phyloP scores from a whole-genome alignment of 2,797 vertebrate genomes.

The Girardinus metallicus region DNA sequence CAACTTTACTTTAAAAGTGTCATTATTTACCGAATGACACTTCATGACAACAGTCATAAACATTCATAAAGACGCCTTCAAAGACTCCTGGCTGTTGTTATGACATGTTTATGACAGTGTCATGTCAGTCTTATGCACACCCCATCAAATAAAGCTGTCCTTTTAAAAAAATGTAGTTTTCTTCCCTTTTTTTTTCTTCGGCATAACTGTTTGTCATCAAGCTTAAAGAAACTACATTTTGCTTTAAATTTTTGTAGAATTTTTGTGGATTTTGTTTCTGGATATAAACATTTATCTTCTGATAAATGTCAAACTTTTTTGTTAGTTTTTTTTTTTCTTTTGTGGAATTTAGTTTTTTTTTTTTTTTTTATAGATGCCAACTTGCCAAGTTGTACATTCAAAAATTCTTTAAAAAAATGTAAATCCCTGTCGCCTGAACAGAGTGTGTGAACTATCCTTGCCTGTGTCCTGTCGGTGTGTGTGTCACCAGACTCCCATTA shows the following conservation, averaged over 20 bases:
- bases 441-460: constrained; percentile 7
- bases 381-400: not conserved
- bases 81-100: no score
- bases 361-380: not conserved
- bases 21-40: no score
- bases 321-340: not conserved
- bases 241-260: not conserved
- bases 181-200: not conserved
- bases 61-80: no score
- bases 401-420: not conserved
- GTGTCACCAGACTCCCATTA: constrained; percentile 82
- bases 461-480: constrained; percentile 1
- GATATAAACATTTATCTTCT: not conserved
- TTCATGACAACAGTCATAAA: no score
- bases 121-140: no score
- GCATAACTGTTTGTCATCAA: not conserved
- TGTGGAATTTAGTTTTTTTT: not conserved
- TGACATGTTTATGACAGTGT: no score
- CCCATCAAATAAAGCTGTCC: not conserved
- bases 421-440: constrained; percentile 14
- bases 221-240: not conserved
- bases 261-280: not conserved
- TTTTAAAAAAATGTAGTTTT: not conserved
- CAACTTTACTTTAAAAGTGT: no score
- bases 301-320: not conserved